phyloP scores from a whole-genome alignment of 2,113 vertebrate species.

The Lucifuga dentata region DNA sequence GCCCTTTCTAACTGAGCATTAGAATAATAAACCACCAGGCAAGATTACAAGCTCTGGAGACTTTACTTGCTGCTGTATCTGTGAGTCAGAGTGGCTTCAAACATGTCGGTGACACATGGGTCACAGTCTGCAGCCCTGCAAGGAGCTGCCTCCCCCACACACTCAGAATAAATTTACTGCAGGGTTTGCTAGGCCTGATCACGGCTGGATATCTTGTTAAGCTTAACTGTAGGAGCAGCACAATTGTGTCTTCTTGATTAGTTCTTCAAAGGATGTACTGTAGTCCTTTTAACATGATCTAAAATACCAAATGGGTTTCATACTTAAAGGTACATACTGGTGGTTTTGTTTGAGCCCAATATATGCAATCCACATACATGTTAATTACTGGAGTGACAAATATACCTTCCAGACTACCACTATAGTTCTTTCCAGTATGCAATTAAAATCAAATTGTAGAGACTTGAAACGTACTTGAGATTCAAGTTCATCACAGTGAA shows the following conservation, averaged over 20 bases:
- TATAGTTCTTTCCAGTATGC: too few relatives aligned
- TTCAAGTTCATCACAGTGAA: too few relatives aligned
- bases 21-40: not conserved
- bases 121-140: conserved; percentile 54
- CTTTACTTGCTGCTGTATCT: conserved; percentile 2
- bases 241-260: conserved; percentile 70
- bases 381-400: too few relatives aligned
- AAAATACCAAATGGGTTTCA: too few relatives aligned
- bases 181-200: conserved; percentile 53
- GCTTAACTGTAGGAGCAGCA: conserved; percentile 58
- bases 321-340: too few relatives aligned
- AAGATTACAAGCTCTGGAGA: not conserved
- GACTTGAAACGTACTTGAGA: too few relatives aligned
- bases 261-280: too few relatives aligned
- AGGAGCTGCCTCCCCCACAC: conserved; percentile 42
- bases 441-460: too few relatives aligned
- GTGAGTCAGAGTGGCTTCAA: conserved; percentile 40
- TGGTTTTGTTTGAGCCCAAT: too few relatives aligned
- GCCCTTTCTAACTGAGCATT: not conserved
- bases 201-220: conserved; percentile 69
- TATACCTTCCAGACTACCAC: too few relatives aligned
- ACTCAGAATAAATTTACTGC: conserved; percentile 62
- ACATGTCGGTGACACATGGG: conserved; percentile 60
- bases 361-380: too few relatives aligned
- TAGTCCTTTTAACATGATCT: too few relatives aligned